Base-by-base conservation (phyloP, 2,888 invertebrate genomes). In the Microchrysa polita region DNA sequence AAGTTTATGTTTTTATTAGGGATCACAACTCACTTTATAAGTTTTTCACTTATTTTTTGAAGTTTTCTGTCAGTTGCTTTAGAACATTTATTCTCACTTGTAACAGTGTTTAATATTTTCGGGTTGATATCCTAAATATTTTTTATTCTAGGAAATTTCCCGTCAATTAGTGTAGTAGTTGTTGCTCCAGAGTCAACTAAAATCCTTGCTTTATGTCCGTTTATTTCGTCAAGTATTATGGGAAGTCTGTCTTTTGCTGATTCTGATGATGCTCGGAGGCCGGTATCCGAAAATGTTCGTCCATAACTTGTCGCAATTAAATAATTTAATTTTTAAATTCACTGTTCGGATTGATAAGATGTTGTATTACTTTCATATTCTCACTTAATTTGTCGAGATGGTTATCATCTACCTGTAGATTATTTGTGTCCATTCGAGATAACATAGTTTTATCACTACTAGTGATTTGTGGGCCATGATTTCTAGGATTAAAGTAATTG, bases 1-100 rank as follows among this genome's bases (percentile, higher is more conserved):
- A 61, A 61, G n/a, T 61, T 61, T 14, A 40, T 16, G 40, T 61
- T 61, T 61, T 27, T 61, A 27, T 40, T 34, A 16, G 61, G 40
- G 34, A 61, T 61, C 40, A 61, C 9, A 40, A 61, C 27, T 7
- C 34, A 61, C n/a, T 61, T 23, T n/a, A 61, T 40, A n/a, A 5
- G 18, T 61, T 61, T 9, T 23, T 27, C 23, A 12, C 23, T n/a
- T n/a, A 40, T 1, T 18, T 40, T 16, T 5, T 9, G 14, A 1
- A 61, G 14, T 61, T 1, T 61, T 10, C 34, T 61, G 22, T 61
- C 23, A 16, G 40, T 61, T 34, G 61, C 61, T 16, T 40, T 61
- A 40, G 27, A 14, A 40, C 61, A 40, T 16, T 61, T 40, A 40
- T 5, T 61, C 16, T 5, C 34, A 61, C 23, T 40, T 16, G 61